Percentiles rank a stretch among this genome's conserved stretches.
Evolutionary conservation across 1,140 invertebrate species (phyloP).

Genomic region (Panulirus ornatus): DNA sequence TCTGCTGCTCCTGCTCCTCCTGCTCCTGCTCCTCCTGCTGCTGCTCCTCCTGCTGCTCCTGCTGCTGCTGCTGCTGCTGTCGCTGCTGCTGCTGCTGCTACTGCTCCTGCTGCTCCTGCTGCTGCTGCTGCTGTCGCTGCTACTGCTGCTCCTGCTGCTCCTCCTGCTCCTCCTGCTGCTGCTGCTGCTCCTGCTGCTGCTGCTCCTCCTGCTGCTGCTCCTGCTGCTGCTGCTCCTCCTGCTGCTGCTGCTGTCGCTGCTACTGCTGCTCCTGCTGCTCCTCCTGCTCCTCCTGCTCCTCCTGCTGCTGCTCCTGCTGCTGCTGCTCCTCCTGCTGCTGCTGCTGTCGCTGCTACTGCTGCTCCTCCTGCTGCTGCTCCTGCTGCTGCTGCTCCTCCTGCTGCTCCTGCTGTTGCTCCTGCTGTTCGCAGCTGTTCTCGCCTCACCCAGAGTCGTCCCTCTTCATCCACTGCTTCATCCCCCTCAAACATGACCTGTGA

Average conservation of each 20-base stretch:
- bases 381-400: too few species aligned
- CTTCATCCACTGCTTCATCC: too few species aligned
- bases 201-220: background rate
- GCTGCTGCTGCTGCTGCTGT: background rate
- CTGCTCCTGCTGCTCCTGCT: background rate
- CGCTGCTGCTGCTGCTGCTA: background rate
- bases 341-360: too few species aligned
- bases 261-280: too few species aligned
- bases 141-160: background rate
- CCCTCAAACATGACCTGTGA: too few species aligned
- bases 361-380: too few species aligned
- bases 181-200: background rate
- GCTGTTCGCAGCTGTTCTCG: too few species aligned
- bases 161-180: background rate
- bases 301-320: too few species aligned
- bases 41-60: background rate
- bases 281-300: too few species aligned
- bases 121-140: slow-evolving; percentile 3
- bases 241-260: background rate
- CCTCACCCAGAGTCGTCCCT: too few species aligned
- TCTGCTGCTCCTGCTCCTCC: background rate
- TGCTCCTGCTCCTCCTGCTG: background rate
- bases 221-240: background rate
- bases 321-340: too few species aligned
- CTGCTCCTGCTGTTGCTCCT: too few species aligned